phyloP scores from a whole-genome alignment of 2,888 invertebrate genomes.

The Stomorhina lunata region DNA sequence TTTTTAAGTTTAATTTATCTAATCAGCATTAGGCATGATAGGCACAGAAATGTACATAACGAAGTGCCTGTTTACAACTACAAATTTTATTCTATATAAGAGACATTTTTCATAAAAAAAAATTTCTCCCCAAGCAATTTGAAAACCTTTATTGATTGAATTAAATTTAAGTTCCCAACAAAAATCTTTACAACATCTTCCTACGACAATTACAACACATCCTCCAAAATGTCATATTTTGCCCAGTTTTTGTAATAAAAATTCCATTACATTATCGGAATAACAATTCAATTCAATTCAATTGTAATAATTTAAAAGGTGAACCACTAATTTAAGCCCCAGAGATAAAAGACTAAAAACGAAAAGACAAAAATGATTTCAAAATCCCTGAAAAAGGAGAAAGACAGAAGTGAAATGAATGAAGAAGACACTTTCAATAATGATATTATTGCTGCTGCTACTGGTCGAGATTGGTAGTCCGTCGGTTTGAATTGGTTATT shows the following conservation, averaged over 20 bases:
- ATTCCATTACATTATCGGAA: conserved; percentile 48
- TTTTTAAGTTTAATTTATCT: no score
- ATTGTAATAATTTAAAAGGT: conserved; percentile 56
- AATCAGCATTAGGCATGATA: no score
- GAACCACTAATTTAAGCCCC: conserved; percentile 49
- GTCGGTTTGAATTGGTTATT: neutral
- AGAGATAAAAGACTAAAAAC: conserved; percentile 28
- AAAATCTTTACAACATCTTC: neutral
- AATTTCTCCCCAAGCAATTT: no score
- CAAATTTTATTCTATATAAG: no score
- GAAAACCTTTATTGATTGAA: no score
- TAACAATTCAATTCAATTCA: conserved; percentile 28
- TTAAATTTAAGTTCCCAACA: no score
- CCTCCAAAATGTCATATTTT: neutral
- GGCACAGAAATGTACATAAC: no score
- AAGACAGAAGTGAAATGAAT: neutral
- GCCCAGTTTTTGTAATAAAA: conserved; percentile 14
- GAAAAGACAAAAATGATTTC: conserved; percentile 45
- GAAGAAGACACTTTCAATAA: conserved; percentile 59
- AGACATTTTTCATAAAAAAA: no score
- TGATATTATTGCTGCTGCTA: conserved; percentile 27
- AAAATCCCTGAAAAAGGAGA: neutral
- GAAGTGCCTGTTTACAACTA: no score
- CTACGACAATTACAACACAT: neutral
- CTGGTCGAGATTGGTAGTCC: conserved; percentile 12